phyloP scores from a whole-genome alignment of 2,113 vertebrate genomes.

The Verasper variegatus region DNA sequence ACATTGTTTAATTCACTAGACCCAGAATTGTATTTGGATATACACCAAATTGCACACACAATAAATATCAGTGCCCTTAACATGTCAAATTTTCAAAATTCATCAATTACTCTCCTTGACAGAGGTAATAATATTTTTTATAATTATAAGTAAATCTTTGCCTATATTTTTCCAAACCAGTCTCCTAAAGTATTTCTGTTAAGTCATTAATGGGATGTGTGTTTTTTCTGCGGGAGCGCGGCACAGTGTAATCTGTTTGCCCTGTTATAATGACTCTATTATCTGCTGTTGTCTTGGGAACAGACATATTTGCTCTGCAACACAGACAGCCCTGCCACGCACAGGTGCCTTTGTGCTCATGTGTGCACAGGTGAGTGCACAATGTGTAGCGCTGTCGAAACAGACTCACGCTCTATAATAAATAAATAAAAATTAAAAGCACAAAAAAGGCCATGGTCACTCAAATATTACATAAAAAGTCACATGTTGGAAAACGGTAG shows the following conservation, averaged over 20 bases:
- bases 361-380: constrained; percentile 63
- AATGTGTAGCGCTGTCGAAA: neutral
- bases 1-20: no score
- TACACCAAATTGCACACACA: no score
- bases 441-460: neutral
- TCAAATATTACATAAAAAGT: constrained; percentile 32
- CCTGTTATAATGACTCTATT: constrained; percentile 73
- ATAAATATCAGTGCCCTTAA: no score
- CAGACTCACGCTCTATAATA: constrained; percentile 17
- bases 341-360: constrained; percentile 67
- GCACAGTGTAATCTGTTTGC: constrained; percentile 71
- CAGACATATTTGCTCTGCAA: constrained; percentile 71
- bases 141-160: neutral
- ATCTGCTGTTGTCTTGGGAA: constrained; percentile 78
- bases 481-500: constrained; percentile 1
- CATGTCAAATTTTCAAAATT: no score
- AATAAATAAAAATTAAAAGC: constrained; percentile 39
- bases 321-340: constrained; percentile 35
- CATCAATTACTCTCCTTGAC: no score
- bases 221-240: constrained; percentile 21
- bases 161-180: neutral
- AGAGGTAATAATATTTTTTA: neutral
- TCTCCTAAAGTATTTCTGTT: constrained; percentile 49
- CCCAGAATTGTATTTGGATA: no score
- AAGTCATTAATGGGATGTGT: constrained; percentile 51